phyloP scores from a whole-genome alignment of 2,888 invertebrate species.

The Strigamia crassipes region DNA sequence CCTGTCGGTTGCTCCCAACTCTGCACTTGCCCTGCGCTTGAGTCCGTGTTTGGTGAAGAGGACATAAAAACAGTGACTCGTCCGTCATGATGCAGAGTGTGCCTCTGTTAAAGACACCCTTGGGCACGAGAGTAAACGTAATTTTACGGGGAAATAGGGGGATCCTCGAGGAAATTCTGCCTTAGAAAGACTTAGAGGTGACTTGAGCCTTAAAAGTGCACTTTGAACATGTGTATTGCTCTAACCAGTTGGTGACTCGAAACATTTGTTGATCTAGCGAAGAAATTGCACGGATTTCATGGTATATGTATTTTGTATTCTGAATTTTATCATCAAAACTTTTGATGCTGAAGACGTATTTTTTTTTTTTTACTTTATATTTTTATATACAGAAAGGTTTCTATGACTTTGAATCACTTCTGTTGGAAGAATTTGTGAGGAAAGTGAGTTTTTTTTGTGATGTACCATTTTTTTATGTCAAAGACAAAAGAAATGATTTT shows the following conservation, averaged over 20 bases:
- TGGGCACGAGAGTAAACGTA: slow-evolving; percentile 42
- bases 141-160: slow-evolving; percentile 39
- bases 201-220: slow-evolving; percentile 31
- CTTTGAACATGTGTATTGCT: slow-evolving; percentile 19
- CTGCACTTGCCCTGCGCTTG: slow-evolving; percentile 18
- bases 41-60: slow-evolving; percentile 40
- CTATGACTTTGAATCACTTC: slow-evolving; percentile 13
- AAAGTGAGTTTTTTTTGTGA: not conserved
- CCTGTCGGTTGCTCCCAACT: slow-evolving; percentile 32
- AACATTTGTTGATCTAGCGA: slow-evolving; percentile 23
- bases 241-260: slow-evolving; percentile 13
- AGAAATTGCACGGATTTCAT: slow-evolving; percentile 37
- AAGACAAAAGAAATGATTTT: not conserved
- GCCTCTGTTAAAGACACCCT: slow-evolving; percentile 30
- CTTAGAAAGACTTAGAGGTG: slow-evolving; percentile 12
- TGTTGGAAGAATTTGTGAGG: not conserved
- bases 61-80: slow-evolving; percentile 39
- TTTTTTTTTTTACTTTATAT: not conserved
- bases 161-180: slow-evolving; percentile 18
- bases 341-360: not conserved
- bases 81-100: slow-evolving; percentile 27
- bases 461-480: not conserved
- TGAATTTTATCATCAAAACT: not conserved
- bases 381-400: slow-evolving; percentile 15
- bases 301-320: not conserved